Conservation (phyloP, 2,113 vertebrate genomes). For the Spermophilus dauricus region DNA sequence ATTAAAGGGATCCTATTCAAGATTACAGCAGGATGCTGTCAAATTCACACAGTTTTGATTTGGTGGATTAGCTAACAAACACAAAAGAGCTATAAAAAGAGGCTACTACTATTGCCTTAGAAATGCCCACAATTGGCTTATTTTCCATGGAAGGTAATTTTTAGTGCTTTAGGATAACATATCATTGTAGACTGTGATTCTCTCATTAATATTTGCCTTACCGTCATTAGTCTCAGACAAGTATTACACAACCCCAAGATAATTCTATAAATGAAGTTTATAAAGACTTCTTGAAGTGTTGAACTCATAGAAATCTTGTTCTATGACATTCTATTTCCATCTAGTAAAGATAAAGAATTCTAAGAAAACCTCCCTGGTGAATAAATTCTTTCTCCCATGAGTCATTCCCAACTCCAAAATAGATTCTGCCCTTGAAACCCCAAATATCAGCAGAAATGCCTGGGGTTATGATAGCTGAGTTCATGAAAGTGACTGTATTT, state of each 20-base stretch:
- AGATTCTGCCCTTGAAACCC: slow-evolving; percentile 27
- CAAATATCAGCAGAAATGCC: neutral
- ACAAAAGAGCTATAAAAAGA: slow-evolving; percentile 38
- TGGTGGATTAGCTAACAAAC: neutral
- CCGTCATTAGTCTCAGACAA: slow-evolving; percentile 30
- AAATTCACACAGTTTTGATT: neutral
- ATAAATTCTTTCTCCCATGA: neutral
- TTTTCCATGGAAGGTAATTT: slow-evolving; percentile 10
- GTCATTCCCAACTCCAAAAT: slow-evolving; percentile 5
- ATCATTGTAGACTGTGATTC: neutral
- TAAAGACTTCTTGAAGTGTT: neutral
- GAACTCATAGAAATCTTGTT: neutral
- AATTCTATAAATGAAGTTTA: neutral
- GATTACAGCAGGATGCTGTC: neutral
- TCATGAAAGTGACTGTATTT: too few relatives aligned
- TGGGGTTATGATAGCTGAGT: neutral
- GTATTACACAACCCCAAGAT: neutral
- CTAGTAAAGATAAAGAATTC: slow-evolving; percentile 27
- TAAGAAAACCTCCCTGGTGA: neutral
- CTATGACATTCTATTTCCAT: neutral
- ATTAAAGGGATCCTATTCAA: neutral
- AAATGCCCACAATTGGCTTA: slow-evolving; percentile 17
- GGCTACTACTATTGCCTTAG: neutral
- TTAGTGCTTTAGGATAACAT: slow-evolving; percentile 29
- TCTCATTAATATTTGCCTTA: neutral